Conservation (phyloP, 1,140 invertebrate species). For the Cataglyphis hispanica region DNA sequence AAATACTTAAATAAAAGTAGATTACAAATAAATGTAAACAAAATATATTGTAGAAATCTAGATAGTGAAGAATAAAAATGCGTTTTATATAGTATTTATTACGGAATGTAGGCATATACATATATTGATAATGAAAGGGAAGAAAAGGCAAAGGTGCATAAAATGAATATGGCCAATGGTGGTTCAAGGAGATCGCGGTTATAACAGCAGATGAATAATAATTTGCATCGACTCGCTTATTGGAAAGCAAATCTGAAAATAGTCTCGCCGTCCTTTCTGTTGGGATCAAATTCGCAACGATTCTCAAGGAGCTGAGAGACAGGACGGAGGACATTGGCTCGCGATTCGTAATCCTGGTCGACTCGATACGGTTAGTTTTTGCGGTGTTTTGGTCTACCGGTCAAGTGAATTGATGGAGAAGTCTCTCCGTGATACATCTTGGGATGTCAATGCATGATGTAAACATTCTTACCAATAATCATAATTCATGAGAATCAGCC, state of each 20-base stretch:
- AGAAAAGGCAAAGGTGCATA: background rate
- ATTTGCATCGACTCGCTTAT: conserved; percentile 12
- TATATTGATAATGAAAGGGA: conserved; percentile 10
- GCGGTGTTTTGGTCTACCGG: conserved; percentile 77
- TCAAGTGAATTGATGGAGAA: conserved; percentile 38
- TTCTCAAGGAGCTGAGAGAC: conserved; percentile 68
- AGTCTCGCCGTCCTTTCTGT: conserved; percentile 42
- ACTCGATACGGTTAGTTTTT: conserved; percentile 77
- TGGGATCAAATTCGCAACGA: conserved; percentile 73
- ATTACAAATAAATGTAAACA: background rate
- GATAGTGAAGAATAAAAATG: background rate
- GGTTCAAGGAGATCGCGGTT: conserved; percentile 23
- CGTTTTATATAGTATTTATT: background rate
- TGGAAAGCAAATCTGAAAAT: conserved; percentile 38
- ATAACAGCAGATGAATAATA: conserved; percentile 19
- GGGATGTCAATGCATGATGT: conserved; percentile 53
- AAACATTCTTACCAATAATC: conserved; percentile 63
- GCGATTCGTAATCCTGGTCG: conserved; percentile 62
- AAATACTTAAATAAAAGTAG: background rate
- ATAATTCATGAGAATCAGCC: conserved; percentile 62
- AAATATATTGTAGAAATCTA: background rate
- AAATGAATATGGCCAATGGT: conserved; percentile 42
- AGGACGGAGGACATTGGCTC: conserved; percentile 49
- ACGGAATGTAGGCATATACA: background rate
- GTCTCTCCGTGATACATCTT: conserved; percentile 68